A percentile compares a stretch with the other conserved stretches of the same genome.
phyloP scores from a whole-genome alignment of 2,113 vertebrate species.

The Lepidiolamprologus cunningtoni region DNA sequence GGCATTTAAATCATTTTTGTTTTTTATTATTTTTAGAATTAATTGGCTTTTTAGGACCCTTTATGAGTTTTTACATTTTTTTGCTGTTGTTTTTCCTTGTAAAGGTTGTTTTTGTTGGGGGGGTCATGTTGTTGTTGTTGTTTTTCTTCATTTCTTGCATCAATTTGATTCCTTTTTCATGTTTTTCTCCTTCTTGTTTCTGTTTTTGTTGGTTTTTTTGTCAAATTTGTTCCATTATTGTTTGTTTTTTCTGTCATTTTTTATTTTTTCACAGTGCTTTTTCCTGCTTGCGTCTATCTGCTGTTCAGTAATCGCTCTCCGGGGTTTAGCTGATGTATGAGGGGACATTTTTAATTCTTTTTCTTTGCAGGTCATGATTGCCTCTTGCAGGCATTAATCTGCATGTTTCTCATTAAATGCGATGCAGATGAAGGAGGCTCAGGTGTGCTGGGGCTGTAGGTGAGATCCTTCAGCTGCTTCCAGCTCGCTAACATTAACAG shows the following conservation, averaged over 20 bases:
- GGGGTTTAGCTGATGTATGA: background rate
- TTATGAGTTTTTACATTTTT: background rate
- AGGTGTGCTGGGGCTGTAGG: background rate
- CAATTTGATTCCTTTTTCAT: background rate
- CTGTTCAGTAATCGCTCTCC: accelerated
- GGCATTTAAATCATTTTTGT: background rate
- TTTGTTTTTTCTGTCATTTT: background rate
- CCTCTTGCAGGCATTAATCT: background rate
- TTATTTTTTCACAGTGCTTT: background rate
- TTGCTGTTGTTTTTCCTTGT: background rate
- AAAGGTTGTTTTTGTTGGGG: background rate
- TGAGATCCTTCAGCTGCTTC: background rate
- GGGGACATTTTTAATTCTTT: background rate
- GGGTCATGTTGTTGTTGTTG: accelerated
- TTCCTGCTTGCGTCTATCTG: background rate
- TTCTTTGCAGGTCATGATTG: background rate
- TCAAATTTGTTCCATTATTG: background rate
- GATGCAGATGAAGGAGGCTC: background rate
- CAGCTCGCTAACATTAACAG: background rate
- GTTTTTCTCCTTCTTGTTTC: background rate
- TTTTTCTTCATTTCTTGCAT: background rate
- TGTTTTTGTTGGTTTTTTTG: accelerated
- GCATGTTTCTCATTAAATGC: background rate
- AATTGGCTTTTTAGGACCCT: background rate
- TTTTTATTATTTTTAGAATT: accelerated